These are phyloP conservation scores for Colletes collaris DNA, from an alignment of 2,888 invertebrate species.

Conservation along the genomic window DNA sequence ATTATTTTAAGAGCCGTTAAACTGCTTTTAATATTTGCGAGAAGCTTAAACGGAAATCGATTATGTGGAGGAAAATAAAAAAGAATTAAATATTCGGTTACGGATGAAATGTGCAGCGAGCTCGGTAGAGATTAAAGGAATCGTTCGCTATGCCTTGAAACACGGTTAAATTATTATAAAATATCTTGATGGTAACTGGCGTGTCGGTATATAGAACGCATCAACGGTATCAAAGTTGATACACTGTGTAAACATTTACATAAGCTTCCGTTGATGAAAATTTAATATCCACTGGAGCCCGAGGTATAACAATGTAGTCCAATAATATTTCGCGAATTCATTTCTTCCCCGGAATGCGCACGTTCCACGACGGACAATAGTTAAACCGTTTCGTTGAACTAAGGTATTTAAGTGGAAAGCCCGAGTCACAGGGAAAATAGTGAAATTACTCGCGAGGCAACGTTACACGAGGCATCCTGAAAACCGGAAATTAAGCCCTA, in stretches of 20 bases:
- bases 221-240: slow-evolving; percentile 37
- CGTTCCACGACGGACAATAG: slow-evolving; percentile 63
- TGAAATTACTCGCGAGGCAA: slow-evolving; percentile 63
- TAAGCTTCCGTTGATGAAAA: slow-evolving; percentile 48
- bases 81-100: too few species aligned
- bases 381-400: slow-evolving; percentile 66
- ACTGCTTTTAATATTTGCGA: too few species aligned
- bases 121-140: too few species aligned
- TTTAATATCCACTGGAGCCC: slow-evolving; percentile 51
- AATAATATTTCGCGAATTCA: slow-evolving; percentile 60
- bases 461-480: slow-evolving; percentile 61
- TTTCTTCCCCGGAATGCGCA: slow-evolving; percentile 55
- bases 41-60: too few species aligned
- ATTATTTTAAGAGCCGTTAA: too few species aligned
- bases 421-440: slow-evolving; percentile 64
- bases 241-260: slow-evolving; percentile 52
- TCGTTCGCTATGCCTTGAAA: too few species aligned
- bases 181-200: neutral
- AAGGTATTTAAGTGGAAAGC: slow-evolving; percentile 67
- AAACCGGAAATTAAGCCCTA: slow-evolving; percentile 56
- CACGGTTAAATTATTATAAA: neutral
- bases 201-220: too few species aligned
- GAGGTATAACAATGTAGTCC: slow-evolving; percentile 36
- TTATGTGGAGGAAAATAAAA: too few species aligned
- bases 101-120: too few species aligned